Evolutionary conservation across 1,140 invertebrate genomes (phyloP).

Genomic region (Calliopsis andreniformis): DNA sequence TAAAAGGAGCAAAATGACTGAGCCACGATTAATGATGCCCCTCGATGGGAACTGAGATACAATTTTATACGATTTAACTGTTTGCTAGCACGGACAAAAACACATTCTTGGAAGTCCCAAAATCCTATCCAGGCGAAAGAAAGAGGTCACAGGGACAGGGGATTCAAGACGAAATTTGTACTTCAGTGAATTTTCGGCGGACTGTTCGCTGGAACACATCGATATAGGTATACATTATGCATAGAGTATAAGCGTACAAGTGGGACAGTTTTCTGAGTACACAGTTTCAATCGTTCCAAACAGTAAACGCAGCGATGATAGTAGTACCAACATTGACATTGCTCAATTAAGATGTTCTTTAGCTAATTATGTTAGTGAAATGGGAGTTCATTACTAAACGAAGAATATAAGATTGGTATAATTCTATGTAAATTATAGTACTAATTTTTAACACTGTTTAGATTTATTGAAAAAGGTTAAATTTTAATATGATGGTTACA

Average conservation of each 20-base stretch:
- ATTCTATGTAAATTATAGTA: too few species aligned
- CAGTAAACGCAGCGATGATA: too few species aligned
- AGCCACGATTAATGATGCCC: constrained; percentile 10
- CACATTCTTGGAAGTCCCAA: not conserved
- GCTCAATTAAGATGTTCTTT: too few species aligned
- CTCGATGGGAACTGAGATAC: not conserved
- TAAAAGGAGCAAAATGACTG: not conserved
- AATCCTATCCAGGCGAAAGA: not conserved
- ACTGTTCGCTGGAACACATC: not conserved
- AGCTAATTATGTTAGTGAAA: too few species aligned
- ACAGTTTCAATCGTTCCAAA: not conserved
- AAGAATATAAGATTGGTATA: too few species aligned
- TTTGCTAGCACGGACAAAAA: too few species aligned
- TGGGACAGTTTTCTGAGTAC: not conserved
- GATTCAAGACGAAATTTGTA: not conserved
- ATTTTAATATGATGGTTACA: too few species aligned
- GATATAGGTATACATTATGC: not conserved
- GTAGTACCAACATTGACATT: too few species aligned
- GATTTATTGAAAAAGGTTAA: too few species aligned
- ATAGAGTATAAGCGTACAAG: not conserved
- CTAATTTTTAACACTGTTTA: too few species aligned
- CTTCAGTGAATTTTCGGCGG: not conserved
- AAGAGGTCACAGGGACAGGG: not conserved
- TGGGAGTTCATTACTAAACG: too few species aligned
- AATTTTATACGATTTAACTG: not conserved